Evolutionary conservation across 1,140 invertebrate genomes (phyloP), one percentile per base, ranked within the genome.

Genomic region (Drosophila ogumai): DNA sequence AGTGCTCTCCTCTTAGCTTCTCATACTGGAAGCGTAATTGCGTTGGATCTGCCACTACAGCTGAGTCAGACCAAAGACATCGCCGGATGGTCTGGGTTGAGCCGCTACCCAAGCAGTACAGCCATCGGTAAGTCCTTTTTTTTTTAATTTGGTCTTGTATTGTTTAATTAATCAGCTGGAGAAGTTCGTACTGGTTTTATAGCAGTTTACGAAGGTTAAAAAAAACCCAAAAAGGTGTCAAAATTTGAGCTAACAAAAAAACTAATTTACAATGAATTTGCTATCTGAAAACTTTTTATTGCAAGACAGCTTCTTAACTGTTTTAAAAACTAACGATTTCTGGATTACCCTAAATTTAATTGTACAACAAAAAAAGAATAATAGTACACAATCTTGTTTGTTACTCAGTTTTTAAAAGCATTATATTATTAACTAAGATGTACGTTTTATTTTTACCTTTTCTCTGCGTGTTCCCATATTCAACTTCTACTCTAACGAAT

Each of bases 141-240:
- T 31, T 32, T 31, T 19, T 32, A 25, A 6, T 6, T 34, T 7
- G 7, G 7, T 17, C 32, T 31, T 22, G 49, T 58, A 40, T 71
- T 72, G n/a, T 71, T 72, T 71, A 71, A 72, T 72, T 58, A 28
- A 41, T 71, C 66, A 72, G 68, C 44, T 50, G 68, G 13, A 58
- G 34, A 40, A 47, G 65, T 72, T 72, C 65, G 50, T 64, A 41
- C 31, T 44, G 57, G 15, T 34, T 41, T 17, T 19, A 15, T 8
- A 15, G 1, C 17, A n/a, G n/a, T n/a, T n/a, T n/a, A n/a, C n/a
- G n/a, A n/a, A n/a, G 32, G 17, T 22, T 49, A 22, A 22, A 22
- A 22, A 22, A 22, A 22, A 22, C 1, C 22, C 22, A 22, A 22
- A 22, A 22, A 22, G 1, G 22, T 22, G 22, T 22, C 22, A 22